Evolutionary conservation across 2,888 invertebrate genomes (phyloP), one percentile per base, ranked within the genome.

Genomic region (Xylota segnis): DNA sequence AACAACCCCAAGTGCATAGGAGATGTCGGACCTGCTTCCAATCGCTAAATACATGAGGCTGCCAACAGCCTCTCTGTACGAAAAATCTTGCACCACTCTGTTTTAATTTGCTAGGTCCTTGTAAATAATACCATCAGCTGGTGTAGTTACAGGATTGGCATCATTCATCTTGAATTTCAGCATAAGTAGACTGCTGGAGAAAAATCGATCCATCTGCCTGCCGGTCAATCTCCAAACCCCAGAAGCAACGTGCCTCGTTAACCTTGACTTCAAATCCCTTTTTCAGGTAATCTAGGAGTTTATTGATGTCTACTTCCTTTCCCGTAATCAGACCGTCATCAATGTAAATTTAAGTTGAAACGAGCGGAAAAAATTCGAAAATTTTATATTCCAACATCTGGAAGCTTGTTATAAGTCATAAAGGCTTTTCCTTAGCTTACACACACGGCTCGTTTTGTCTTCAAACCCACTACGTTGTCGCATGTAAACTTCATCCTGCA

Each of bases 401-500:
- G 45, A 81, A 10, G 87, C 76, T 82, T 89, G 88, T 43, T 88
- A 88, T 7, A 88, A 52, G 6, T 87, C 88, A 70, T 88, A 88
- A 5, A 88, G 34, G 23, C 87, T 83, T 45, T 83, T 87, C 16
- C 63, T 58, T 9, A 88, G 63, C 45, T 75, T 76, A 61, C 87
- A 88, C 0, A 89, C 88, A 16, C 81, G 79, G 9, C 61, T 74
- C 4, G 78, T 88, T 12, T 87, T 71, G 76, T 88, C 87, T 32
- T 78, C 59, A 61, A 83, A 88, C 4, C 78, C 83, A 40, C 45
- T 47, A 23, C 84, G 86, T 66, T 87, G 87, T 23, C 12, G 32
- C 78, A 87, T 86, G 40, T 86, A 83, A n/a, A 87, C 66, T 27
- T 87, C 71, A 52, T 88, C 83, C n/a, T 87, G 66, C 18, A 88